A percentile compares a stretch with the other conserved stretches of the same genome.
Evolutionary conservation across 2,113 vertebrate genomes (phyloP).

Genomic region (Crotalus helleri): DNA sequence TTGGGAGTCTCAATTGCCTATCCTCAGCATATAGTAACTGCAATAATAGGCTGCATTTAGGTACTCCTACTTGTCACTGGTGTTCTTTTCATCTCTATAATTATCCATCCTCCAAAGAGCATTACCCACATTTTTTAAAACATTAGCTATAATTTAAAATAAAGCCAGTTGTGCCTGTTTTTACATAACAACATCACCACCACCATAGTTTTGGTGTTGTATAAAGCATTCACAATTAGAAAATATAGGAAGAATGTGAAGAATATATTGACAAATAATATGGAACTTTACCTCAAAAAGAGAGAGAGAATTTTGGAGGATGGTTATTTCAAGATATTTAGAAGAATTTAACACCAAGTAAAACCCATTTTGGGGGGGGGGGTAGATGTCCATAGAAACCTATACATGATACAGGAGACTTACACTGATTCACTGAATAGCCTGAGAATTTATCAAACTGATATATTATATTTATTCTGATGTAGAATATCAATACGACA

Average conservation of each 20-base stretch:
- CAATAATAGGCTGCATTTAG: neutral
- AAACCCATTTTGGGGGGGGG: neutral
- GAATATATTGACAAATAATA: neutral
- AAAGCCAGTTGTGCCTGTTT: neutral
- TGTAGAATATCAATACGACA: neutral
- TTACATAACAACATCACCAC: neutral
- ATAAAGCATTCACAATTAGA: neutral
- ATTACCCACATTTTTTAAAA: neutral
- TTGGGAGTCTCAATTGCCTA: neutral
- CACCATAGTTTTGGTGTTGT: neutral
- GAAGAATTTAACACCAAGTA: neutral
- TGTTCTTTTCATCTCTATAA: neutral
- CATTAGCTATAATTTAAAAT: neutral
- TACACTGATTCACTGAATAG: neutral
- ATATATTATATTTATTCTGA: neutral
- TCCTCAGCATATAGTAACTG: neutral
- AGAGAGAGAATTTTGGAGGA: neutral
- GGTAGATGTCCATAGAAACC: neutral
- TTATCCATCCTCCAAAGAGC: neutral
- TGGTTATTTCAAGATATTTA: neutral
- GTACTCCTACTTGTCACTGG: neutral
- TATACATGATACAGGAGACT: neutral
- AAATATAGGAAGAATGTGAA: neutral
- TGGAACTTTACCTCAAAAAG: neutral
- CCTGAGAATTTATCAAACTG: neutral